phyloP scores from a whole-genome alignment of 30 jellyfish, hydroid and myxozoan species.

The Aurelia sp. region DNA sequence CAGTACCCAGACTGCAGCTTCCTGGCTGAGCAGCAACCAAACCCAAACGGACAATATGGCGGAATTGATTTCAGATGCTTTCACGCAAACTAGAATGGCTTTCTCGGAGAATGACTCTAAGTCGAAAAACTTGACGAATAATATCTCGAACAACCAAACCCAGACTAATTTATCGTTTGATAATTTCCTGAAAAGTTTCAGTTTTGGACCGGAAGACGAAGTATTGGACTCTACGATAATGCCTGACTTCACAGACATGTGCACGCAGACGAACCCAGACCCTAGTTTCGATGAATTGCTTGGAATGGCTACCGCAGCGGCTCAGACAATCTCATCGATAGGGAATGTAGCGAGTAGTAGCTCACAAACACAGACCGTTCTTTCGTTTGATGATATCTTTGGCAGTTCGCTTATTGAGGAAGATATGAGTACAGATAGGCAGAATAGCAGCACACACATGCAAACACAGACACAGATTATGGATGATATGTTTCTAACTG shows the following conservation, averaged over 20 bases:
- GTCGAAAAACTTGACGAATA: constrained; percentile 11
- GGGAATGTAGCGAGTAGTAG: constrained; percentile 8
- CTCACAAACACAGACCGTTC: constrained; percentile 43
- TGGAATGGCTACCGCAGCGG: constrained; percentile 35
- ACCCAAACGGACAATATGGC: constrained; percentile 29
- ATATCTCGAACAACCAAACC: constrained; percentile 61
- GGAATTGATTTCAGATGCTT: constrained; percentile 47
- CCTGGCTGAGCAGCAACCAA: constrained; percentile 42
- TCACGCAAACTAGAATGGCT: constrained; percentile 49
- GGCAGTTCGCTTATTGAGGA: constrained; percentile 17
- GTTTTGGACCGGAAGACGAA: constrained; percentile 39
- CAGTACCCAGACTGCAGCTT: background rate
- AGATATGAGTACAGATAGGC: constrained; percentile 5
- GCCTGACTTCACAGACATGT: constrained; percentile 72
- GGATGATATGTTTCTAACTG: constrained; percentile 37
- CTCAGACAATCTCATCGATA: constrained; percentile 14
- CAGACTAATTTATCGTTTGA: constrained; percentile 68
- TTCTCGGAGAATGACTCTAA: constrained; percentile 26
- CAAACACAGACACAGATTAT: constrained; percentile 29
- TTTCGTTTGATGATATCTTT: constrained; percentile 38
- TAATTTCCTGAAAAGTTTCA: constrained; percentile 37
- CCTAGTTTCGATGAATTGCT: constrained; percentile 58
- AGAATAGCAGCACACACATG: background rate
- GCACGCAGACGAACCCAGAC: constrained; percentile 75
- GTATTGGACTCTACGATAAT: constrained; percentile 42